Percentiles rank a stretch among this genome's conserved stretches.
Conservation (phyloP, 2,113 vertebrate species). For the Echinops telfairi region DNA sequence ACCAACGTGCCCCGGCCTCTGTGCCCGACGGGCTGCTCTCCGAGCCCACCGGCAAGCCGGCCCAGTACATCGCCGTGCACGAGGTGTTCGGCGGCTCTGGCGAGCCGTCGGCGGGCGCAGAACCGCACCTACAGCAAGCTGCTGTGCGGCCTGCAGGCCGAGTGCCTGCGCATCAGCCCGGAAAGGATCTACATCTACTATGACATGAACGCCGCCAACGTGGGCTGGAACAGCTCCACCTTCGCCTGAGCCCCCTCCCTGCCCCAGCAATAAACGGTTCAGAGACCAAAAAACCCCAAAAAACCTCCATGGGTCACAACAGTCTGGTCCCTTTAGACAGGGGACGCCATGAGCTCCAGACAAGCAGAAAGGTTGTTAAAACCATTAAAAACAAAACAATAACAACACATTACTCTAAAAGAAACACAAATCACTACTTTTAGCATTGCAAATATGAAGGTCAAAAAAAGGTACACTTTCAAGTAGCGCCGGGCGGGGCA, state of each 20-base stretch:
- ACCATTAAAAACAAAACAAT: too few relatives aligned
- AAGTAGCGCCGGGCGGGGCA: too few relatives aligned
- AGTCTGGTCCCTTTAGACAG: too few relatives aligned
- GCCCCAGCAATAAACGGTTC: slow-evolving; percentile 75
- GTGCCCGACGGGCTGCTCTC: slow-evolving; percentile 90
- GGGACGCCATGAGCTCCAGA: too few relatives aligned
- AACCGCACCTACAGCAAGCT: slow-evolving; percentile 95
- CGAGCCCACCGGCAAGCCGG: slow-evolving; percentile 93
- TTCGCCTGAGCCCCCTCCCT: slow-evolving; percentile 82
- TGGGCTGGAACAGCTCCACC: slow-evolving; percentile 90
- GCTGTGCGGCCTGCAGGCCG: slow-evolving; percentile 92
- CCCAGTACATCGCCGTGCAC: slow-evolving; percentile 96
- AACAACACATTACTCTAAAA: too few relatives aligned
- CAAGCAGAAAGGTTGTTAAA: too few relatives aligned
- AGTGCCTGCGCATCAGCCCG: slow-evolving; percentile 92
- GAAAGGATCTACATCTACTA: slow-evolving; percentile 92
- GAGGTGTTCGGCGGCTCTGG: slow-evolving; percentile 94
- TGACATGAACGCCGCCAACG: slow-evolving; percentile 84
- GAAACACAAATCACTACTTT: too few relatives aligned
- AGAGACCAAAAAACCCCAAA: not conserved
- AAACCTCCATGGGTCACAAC: too few relatives aligned
- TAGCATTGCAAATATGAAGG: too few relatives aligned
- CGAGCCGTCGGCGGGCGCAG: slow-evolving; percentile 90
- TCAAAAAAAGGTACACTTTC: too few relatives aligned
- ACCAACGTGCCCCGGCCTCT: slow-evolving; percentile 93